These are phyloP conservation scores for Cataglyphis cursor DNA, from an alignment of 2,888 invertebrate species.

Conservation along the genomic window DNA sequence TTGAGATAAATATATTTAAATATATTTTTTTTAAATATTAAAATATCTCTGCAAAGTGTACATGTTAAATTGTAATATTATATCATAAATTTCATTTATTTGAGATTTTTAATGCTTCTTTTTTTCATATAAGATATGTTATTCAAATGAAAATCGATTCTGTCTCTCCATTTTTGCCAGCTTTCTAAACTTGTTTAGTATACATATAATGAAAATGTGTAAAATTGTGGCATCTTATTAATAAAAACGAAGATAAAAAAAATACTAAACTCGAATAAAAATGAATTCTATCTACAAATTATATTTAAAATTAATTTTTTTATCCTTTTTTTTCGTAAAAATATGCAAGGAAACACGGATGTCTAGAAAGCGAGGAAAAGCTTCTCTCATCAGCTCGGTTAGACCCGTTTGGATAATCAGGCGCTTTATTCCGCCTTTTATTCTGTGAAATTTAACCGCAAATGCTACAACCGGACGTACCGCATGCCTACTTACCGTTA, in stretches of 20 bases:
- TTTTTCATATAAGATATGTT: neutral
- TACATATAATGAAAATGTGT: neutral
- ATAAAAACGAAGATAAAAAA: neutral
- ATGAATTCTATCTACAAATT: neutral
- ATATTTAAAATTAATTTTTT: neutral
- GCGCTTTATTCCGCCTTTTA: constrained; percentile 22
- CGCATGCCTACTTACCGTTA: constrained; percentile 12
- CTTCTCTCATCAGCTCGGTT: constrained; percentile 1
- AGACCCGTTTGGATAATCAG: neutral
- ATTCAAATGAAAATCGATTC: neutral
- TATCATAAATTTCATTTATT: too few relatives aligned
- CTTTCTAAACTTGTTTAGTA: neutral
- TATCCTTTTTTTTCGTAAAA: neutral
- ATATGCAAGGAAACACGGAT: neutral
- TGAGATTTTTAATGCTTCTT: neutral
- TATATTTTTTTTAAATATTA: too few relatives aligned
- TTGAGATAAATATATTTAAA: too few relatives aligned
- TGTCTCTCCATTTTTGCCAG: neutral
- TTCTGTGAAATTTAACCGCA: constrained; percentile 22
- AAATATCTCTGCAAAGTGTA: too few relatives aligned
- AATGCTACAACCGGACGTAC: constrained; percentile 15
- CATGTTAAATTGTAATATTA: too few relatives aligned
- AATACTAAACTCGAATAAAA: neutral
- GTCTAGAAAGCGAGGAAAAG: constrained; percentile 32
- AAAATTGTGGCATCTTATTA: neutral